These are phyloP conservation scores for Hemicrepidius hirtus DNA, from an alignment of 2,888 invertebrate genomes.

Conservation along the genomic window DNA sequence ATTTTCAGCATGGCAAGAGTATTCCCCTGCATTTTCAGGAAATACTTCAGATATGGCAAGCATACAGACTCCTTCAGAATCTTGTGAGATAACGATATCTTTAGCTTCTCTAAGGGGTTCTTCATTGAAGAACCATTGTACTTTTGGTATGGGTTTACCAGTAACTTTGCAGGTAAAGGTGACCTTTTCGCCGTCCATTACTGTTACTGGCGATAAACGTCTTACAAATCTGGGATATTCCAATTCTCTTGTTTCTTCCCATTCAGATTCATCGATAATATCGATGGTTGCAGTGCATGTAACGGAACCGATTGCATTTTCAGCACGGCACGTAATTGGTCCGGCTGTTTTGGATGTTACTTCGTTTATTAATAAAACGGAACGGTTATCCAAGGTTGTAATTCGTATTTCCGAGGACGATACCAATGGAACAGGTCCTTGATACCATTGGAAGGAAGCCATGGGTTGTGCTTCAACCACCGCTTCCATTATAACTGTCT, in stretches of 20 bases:
- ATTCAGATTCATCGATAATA: constrained; percentile 75
- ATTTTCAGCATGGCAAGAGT: constrained; percentile 88
- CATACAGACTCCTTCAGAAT: constrained; percentile 86
- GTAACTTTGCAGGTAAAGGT: constrained; percentile 82
- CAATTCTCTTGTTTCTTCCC: constrained; percentile 77
- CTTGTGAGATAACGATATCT: constrained; percentile 84
- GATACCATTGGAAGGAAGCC: constrained; percentile 92
- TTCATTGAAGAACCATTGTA: constrained; percentile 87
- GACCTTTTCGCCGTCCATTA: constrained; percentile 94
- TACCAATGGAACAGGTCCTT: constrained; percentile 82
- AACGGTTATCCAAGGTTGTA: constrained; percentile 84
- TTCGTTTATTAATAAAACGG: constrained; percentile 85
- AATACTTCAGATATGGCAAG: constrained; percentile 90
- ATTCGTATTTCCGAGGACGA: constrained; percentile 83
- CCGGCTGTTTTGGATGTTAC: constrained; percentile 82
- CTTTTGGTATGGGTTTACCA: constrained; percentile 86
- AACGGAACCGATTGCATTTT: constrained; percentile 92
- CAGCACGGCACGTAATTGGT: constrained; percentile 89
- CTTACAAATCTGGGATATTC: constrained; percentile 86
- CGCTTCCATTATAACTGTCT: constrained; percentile 86
- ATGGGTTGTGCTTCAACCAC: constrained; percentile 84
- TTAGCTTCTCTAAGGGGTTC: constrained; percentile 83
- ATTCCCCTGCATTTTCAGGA: constrained; percentile 92
- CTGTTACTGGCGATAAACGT: constrained; percentile 82
- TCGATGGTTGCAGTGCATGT: constrained; percentile 87